Evolutionary conservation across 1,140 invertebrate genomes (phyloP).

Genomic region (Macrobrachium rosenbergii): DNA sequence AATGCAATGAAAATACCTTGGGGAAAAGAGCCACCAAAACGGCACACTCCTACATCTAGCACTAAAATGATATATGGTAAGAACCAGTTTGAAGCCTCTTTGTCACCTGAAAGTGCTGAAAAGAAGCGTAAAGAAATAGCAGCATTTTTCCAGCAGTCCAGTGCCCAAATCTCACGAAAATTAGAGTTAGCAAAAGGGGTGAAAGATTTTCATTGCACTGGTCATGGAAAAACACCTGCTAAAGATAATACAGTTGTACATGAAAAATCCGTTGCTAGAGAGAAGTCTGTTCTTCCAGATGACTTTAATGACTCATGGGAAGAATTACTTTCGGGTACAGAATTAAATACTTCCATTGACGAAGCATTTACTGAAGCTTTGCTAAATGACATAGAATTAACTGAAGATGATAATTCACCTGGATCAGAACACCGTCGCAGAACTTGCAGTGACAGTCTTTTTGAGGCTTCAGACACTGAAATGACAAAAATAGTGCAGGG

Average conservation of each 20-base stretch:
- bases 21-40: constrained; percentile 53
- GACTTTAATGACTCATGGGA: constrained; percentile 50
- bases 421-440: not conserved
- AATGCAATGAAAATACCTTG: constrained; percentile 70
- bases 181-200: constrained; percentile 14
- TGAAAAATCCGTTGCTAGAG: not conserved
- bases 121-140: constrained; percentile 84
- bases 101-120: constrained; percentile 79
- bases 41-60: constrained; percentile 47
- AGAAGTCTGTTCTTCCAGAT: not conserved
- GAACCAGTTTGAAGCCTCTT: constrained; percentile 83
- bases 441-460: not conserved
- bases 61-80: constrained; percentile 71
- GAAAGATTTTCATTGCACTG: not conserved
- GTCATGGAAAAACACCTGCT: not conserved
- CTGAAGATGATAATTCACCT: constrained; percentile 18
- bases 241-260: not conserved
- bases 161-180: constrained; percentile 49
- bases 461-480: not conserved
- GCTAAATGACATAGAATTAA: constrained; percentile 38
- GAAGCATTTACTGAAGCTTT: constrained; percentile 44
- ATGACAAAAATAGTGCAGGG: not conserved
- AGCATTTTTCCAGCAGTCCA: constrained; percentile 77
- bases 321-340: constrained; percentile 34
- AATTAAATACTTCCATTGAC: constrained; percentile 34